A percentile compares a stretch with the other conserved stretches of the same genome.
These are phyloP conservation scores for Lota lota DNA, from an alignment of 2,113 vertebrate genomes.

Conservation along the genomic window DNA sequence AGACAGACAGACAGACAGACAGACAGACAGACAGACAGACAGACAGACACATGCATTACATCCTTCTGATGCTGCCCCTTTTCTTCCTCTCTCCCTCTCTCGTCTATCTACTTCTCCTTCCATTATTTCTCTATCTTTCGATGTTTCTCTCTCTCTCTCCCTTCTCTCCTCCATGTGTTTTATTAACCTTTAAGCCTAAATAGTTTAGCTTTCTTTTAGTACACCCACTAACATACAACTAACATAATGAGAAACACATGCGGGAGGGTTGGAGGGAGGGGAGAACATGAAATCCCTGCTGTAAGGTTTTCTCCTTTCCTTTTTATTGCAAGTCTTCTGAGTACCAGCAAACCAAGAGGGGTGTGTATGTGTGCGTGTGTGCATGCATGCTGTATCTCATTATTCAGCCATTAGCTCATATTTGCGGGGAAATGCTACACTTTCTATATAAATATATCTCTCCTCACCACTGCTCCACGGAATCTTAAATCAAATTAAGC, in stretches of 20 bases:
- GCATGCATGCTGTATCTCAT: conserved; percentile 43
- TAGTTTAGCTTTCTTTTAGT: neutral
- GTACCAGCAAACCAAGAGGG: neutral
- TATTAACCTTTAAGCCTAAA: neutral
- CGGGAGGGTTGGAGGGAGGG: neutral
- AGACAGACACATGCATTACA: neutral
- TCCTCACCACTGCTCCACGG: conserved; percentile 18
- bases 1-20: too few relatives aligned
- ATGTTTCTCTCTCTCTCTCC: too few relatives aligned
- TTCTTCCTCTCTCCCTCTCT: neutral
- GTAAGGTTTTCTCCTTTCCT: neutral
- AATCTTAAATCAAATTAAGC: conserved; percentile 53
- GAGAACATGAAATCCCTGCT: neutral
- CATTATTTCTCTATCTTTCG: neutral
- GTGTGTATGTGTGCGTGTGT: conserved; percentile 22
- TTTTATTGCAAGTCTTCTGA: neutral
- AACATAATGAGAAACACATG: neutral
- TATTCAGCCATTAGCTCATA: conserved; percentile 57
- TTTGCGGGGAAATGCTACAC: conserved; percentile 51
- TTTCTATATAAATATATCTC: conserved; percentile 15
- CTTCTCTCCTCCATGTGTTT: neutral
- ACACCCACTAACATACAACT: neutral
- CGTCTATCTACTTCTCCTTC: too few relatives aligned
- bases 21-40: too few relatives aligned
- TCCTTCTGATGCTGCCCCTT: neutral